These are phyloP conservation scores for Caenorhabditis drosophilae DNA, from an alignment of 2,888 invertebrate genomes.

Conservation along the genomic window DNA sequence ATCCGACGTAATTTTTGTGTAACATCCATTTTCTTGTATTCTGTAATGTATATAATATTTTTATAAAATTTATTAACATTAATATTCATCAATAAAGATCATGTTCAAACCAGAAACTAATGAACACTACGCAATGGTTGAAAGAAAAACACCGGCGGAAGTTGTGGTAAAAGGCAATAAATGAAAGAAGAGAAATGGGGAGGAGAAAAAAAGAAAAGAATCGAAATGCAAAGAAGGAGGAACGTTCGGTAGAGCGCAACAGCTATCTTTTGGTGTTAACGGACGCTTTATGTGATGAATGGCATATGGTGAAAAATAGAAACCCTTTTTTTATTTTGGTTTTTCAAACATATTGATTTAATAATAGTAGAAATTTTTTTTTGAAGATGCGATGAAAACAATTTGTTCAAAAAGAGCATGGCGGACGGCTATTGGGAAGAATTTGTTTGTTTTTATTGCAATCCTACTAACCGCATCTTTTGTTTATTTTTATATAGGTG, in stretches of 20 bases:
- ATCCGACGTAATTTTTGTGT: slow-evolving; percentile 17
- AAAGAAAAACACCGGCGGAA: too few species aligned
- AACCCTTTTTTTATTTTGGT: slow-evolving; percentile 1
- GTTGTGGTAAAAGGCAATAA: background rate
- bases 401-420: slow-evolving; percentile 29
- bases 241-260: slow-evolving; percentile 16
- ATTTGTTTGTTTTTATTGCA: slow-evolving; percentile 40
- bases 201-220: slow-evolving; percentile 4
- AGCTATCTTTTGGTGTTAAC: slow-evolving; percentile 8
- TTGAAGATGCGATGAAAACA: slow-evolving; percentile 36
- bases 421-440: slow-evolving; percentile 30
- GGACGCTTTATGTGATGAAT: background rate
- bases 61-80: too few species aligned
- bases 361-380: background rate
- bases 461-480: slow-evolving; percentile 34
- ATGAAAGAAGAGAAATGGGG: slow-evolving; percentile 29
- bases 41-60: too few species aligned
- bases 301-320: too few species aligned
- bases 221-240: background rate
- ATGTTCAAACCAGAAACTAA: too few species aligned
- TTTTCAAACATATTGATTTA: background rate
- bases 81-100: too few species aligned
- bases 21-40: too few species aligned
- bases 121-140: too few species aligned
- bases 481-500: slow-evolving; percentile 45